A percentile compares a stretch with the other conserved stretches of the same genome.
These are phyloP conservation scores for Archivesica marissinica DNA, from an alignment of 1,140 invertebrate genomes.

Conservation along the genomic window DNA sequence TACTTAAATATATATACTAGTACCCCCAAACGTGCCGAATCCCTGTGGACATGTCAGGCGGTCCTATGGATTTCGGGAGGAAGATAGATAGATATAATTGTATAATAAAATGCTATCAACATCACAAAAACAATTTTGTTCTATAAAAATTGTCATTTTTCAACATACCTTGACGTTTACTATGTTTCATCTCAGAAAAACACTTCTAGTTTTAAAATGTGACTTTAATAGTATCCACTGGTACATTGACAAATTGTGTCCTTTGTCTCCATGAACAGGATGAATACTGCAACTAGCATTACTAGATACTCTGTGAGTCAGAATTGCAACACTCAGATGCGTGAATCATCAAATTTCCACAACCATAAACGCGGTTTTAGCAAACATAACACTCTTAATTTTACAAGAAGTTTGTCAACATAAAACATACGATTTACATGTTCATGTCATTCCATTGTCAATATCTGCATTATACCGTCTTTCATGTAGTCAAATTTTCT, in stretches of 20 bases:
- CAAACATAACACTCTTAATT: neutral
- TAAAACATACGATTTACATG: neutral
- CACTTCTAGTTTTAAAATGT: neutral
- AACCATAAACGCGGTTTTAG: neutral
- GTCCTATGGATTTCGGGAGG: too few species aligned
- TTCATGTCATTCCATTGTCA: neutral
- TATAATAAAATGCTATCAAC: too few species aligned
- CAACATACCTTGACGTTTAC: constrained; percentile 6
- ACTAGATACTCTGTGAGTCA: constrained; percentile 36
- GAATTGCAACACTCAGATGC: constrained; percentile 37
- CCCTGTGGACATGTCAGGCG: too few species aligned
- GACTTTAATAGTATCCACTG: neutral
- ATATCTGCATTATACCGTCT: neutral
- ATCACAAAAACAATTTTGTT: neutral
- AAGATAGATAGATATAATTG: too few species aligned
- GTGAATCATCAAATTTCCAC: constrained; percentile 18
- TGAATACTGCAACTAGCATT: neutral
- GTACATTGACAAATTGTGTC: neutral
- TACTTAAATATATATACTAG: too few species aligned
- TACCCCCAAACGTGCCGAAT: too few species aligned
- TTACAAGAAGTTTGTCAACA: neutral
- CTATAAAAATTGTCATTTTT: neutral
- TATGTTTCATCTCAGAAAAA: constrained; percentile 21
- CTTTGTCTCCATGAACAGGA: constrained; percentile 26
- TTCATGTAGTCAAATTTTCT: neutral